Evolutionary conservation across 2,113 vertebrate species (phyloP).

Genomic region (Falco punctatus): DNA sequence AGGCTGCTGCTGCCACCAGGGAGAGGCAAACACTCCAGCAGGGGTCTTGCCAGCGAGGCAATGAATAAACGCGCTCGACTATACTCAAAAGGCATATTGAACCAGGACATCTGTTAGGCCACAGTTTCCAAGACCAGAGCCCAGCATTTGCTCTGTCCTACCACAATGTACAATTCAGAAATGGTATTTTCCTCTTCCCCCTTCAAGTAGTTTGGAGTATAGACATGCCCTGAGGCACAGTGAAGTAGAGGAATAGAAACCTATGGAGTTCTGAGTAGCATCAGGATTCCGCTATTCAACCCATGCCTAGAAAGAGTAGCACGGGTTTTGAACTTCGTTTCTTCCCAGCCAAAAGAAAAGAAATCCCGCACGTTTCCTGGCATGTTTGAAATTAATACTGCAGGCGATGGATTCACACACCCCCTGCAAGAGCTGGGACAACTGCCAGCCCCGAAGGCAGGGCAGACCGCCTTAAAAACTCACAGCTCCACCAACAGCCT

Average conservation of each 20-base stretch:
- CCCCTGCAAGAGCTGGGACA: background rate
- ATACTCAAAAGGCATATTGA: slow-evolving; percentile 7
- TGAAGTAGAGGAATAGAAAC: background rate
- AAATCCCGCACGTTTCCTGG: background rate
- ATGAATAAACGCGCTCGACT: background rate
- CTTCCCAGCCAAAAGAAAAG: background rate
- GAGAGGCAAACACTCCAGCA: slow-evolving; percentile 46
- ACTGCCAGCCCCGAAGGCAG: background rate
- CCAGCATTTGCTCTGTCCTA: background rate
- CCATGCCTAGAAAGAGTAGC: background rate
- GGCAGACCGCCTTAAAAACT: background rate
- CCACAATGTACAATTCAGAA: background rate
- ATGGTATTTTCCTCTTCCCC: background rate
- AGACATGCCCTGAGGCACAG: accelerated
- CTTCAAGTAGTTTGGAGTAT: accelerated
- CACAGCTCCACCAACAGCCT: background rate
- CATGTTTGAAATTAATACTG: background rate
- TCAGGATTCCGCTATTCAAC: background rate
- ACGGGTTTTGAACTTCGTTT: background rate
- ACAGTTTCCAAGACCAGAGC: background rate
- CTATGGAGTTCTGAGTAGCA: accelerated
- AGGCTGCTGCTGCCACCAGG: slow-evolving; percentile 21
- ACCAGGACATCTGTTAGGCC: slow-evolving; percentile 31
- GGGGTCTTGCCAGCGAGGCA: background rate
- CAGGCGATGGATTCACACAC: background rate